Evolutionary conservation across 2,888 invertebrate genomes (phyloP), one percentile per base, ranked within the genome.

Genomic region (Thera britannica): DNA sequence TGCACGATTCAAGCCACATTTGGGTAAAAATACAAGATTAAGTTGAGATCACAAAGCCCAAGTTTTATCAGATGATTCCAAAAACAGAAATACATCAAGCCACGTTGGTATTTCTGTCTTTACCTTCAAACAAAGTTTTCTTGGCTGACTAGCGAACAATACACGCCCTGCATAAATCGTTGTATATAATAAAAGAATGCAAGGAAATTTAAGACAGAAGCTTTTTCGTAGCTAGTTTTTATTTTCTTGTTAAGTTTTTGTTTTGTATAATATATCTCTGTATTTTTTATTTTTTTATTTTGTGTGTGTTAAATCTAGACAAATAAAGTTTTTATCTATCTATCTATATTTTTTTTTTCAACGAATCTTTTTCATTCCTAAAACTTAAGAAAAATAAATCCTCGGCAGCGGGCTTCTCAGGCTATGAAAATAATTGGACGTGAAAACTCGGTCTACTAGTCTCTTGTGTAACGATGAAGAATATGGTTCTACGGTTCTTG

Each of bases 401-500:
- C 52, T 51, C 34, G 9, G 44, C 34, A 52, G 34, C 34, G 34
- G 8, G 8, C 9, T 34, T 52, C 34, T 52, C 34, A 52, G 34
- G 52, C 9, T 51, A 34, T 7, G 23, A 52, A 52, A 34, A 52
- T 52, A 52, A 52, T 51, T 51, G 23, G 52, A 34, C 52, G 52
- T 34, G 52, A 52, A 52, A 52, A 52, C 0, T 52, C 49, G 49
- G 9, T 23, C 52, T 8, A 23, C 62, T 55, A 58, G 62, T 61
- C 11, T 44, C 52, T 58, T 58, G 46, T 48, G 35, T 48, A 58
- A 58, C 12, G 38, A 35, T 61, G 56, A 54, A 62, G 65, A 58
- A 74, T 72, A 65, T 35, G 66, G 61, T 71, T 77, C 75, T 77
- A 79, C 79, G 79, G 77, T 73, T 78, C 77, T 79, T 75, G 75